Base-by-base conservation (phyloP, 1,140 invertebrate genomes). In the Agraylea sexmaculata region DNA sequence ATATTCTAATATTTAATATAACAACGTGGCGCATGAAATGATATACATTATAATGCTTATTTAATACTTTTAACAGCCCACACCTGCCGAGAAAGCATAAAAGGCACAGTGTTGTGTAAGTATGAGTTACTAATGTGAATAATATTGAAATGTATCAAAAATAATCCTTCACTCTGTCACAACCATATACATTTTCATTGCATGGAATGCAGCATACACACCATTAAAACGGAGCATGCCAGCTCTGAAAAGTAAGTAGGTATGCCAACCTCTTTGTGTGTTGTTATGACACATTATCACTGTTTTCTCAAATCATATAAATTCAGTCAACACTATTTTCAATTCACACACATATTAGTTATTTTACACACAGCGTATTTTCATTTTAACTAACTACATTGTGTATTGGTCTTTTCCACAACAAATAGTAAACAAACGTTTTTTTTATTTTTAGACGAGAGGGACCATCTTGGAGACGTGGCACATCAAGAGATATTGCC, bases 391-490 rank as follows among this genome's bases (percentile, higher is more conserved):
- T n/a, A n/a, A n/a, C n/a, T n/a, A n/a, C n/a, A 23, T 25, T 7
- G 29, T 15, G 6, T 31, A 13, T 12, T 12, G 11, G 12, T 12
- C 6, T 12, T 12, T 31, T 12, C 13, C 11, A 21, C 18, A 22
- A 23, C 7, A 38, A 29, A 18, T 40, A 13, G 31, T 38, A 38
- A 41, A 31, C 28, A 23, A 18, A 17, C 10, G 15, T 30, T 32
- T 6, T 32, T 40, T 40, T 40, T 49, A 39, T 17, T 46, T 49
- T 15, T 31, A 50, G 48, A 20, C 41, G 52, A 42, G 29, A 56
- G 45, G 46, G 61, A 47, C 45, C 61, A 53, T 68, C 70, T 5
- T 75, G 74, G 74, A 58, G 73, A 42, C 63, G 71, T 41, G 74
- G 73, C 52, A 62, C 72, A 43, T 71, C 71, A 34, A 60, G 71